A percentile compares a stretch with the other conserved stretches of the same genome.
These are phyloP conservation scores for Oryzias celebensis DNA, from an alignment of 2,113 vertebrate species.

Conservation along the genomic window DNA sequence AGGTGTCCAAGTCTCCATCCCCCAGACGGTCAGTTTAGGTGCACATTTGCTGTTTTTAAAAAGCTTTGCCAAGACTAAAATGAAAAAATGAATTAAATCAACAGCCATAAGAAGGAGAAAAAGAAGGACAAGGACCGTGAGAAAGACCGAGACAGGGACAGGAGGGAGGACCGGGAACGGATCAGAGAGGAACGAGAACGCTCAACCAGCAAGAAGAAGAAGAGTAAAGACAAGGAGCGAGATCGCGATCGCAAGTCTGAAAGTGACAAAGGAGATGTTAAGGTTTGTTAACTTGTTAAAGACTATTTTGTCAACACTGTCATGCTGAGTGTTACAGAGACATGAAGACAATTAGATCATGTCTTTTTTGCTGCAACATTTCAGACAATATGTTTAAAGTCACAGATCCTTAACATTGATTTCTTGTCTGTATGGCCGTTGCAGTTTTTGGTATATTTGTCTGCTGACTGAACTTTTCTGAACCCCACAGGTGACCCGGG, in stretches of 20 bases:
- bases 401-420: too few species aligned
- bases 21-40: slow-evolving; percentile 83
- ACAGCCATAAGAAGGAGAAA: slow-evolving; percentile 97
- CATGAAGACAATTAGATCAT: too few species aligned
- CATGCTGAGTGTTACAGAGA: too few species aligned
- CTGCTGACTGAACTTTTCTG: not conserved
- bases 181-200: slow-evolving; percentile 87
- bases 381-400: too few species aligned
- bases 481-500: slow-evolving; percentile 91
- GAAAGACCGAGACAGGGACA: slow-evolving; percentile 84
- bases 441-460: too few species aligned
- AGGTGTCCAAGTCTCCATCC: slow-evolving; percentile 86
- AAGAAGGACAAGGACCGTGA: slow-evolving; percentile 98
- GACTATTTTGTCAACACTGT: too few species aligned
- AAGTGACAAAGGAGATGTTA: slow-evolving; percentile 92
- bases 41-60: not conserved
- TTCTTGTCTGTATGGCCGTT: too few species aligned
- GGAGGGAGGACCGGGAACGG: slow-evolving; percentile 80
- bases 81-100: not conserved
- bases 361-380: too few species aligned
- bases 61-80: not conserved
- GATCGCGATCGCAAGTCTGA: slow-evolving; percentile 91
- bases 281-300: slow-evolving; percentile 75
- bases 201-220: slow-evolving; percentile 92
- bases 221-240: slow-evolving; percentile 94